Evolutionary conservation across 2,888 invertebrate genomes (phyloP), one percentile per base, ranked within the genome.

Genomic region (Sepioteuthis lessoniana): DNA sequence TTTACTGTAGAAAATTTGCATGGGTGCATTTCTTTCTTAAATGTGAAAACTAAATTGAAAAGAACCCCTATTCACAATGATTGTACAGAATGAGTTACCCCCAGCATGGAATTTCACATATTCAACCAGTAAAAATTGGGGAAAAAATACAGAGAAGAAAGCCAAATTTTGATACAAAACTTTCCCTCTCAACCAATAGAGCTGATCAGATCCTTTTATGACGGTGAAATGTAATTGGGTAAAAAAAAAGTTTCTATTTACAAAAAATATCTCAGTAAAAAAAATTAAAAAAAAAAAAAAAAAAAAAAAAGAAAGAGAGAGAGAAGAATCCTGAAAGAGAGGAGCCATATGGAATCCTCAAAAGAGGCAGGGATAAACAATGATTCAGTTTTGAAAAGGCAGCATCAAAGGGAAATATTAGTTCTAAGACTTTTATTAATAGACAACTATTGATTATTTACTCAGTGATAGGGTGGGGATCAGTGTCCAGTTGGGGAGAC

Each of bases 391-490:
- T 76, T n/a, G 16, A 35, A 25, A n/a, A 76, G 76, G n/a, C 76
- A 76, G 8, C 76, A 76, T 35, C 76, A 76, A 35, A 76, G 10
- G 13, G n/a, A 19, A 76, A 76, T 76, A 76, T 42, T 13, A 76
- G 76, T 76, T 35, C n/a, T 76, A 16, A 76, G 76, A 76, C 76
- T 76, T 76, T 76, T n/a, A 76, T 76, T 76, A n/a, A 76, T 76
- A 76, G 76, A 76, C 76, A 76, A 76, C 76, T 76, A 76, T 76
- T 76, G 76, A 76, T 76, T 76, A n/a, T 76, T n/a, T 31, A 28
- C 55, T 76, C 25, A 76, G n/a, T 35, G 13, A 13, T 55, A 5
- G n/a, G 76, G 31, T 13, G n/a, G n/a, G n/a, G n/a, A 16, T 5
- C 16, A 60, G 76, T n/a, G n/a, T 16, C 76, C n/a, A 10, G 35